Conservation (phyloP, 2,888 invertebrate genomes). For the Drosophila recens region DNA sequence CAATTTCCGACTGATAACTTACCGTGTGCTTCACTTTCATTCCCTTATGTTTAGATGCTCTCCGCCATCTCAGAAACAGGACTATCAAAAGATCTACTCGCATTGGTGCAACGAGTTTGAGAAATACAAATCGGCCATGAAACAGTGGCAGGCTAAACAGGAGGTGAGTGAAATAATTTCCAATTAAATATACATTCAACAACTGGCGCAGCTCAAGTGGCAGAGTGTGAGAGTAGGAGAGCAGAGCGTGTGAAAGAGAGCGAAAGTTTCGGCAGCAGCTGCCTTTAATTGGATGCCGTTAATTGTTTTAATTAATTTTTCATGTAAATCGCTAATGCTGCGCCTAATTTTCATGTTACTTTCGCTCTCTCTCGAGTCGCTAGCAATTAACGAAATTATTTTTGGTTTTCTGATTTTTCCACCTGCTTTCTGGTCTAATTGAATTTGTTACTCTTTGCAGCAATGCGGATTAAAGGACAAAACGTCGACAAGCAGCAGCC, state of each 20-base stretch:
- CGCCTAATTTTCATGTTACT: constrained; percentile 64
- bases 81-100: constrained; percentile 97
- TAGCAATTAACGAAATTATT: constrained; percentile 66
- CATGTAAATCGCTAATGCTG: constrained; percentile 50
- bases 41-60: constrained; percentile 88
- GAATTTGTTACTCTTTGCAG: constrained; percentile 55
- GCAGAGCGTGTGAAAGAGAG: background rate
- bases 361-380: constrained; percentile 33
- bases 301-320: constrained; percentile 84
- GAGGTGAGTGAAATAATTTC: constrained; percentile 87
- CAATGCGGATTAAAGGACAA: constrained; percentile 85
- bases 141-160: constrained; percentile 97
- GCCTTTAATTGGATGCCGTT: constrained; percentile 70
- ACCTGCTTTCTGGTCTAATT: constrained; percentile 36
- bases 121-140: constrained; percentile 98
- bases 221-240: background rate
- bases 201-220: constrained; percentile 13
- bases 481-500: constrained; percentile 52
- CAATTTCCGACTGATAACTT: constrained; percentile 60
- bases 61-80: constrained; percentile 94
- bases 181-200: constrained; percentile 51
- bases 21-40: constrained; percentile 24
- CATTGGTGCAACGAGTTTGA: constrained; percentile 99
- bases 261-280: constrained; percentile 40
- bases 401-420: constrained; percentile 22